A percentile compares a stretch with the other conserved stretches of the same genome.
These are phyloP conservation scores for Ctenoplectra terminalis DNA, from an alignment of 1,140 invertebrate genomes.

Conservation along the genomic window DNA sequence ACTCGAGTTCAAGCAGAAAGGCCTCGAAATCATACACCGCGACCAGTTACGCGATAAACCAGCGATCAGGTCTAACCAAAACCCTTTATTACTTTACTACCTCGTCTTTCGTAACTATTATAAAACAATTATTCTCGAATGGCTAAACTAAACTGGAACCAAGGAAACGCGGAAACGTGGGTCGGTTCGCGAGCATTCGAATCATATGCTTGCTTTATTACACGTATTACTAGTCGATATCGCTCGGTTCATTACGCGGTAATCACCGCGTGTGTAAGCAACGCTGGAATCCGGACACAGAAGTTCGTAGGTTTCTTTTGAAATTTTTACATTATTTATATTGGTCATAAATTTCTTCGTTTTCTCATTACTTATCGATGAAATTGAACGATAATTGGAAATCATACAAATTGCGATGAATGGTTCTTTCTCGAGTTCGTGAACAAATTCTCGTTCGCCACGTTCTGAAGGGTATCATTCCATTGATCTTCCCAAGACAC, in stretches of 20 bases:
- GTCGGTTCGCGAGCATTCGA: slow-evolving; percentile 38
- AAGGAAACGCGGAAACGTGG: slow-evolving; percentile 50
- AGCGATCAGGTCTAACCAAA: neutral
- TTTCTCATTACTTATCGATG: no score
- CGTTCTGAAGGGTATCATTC: no score
- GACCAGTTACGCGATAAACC: slow-evolving; percentile 16
- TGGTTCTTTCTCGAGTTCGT: no score
- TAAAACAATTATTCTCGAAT: slow-evolving; percentile 27
- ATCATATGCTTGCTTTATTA: slow-evolving; percentile 52
- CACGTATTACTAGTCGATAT: slow-evolving; percentile 41
- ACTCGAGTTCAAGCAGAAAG: neutral
- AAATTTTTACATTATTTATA: neutral
- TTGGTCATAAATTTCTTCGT: neutral
- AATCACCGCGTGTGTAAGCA: slow-evolving; percentile 27
- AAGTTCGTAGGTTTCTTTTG: neutral
- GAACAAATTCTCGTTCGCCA: no score
- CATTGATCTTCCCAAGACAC: no score
- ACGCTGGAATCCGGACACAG: neutral
- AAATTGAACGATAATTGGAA: no score
- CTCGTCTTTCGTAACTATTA: slow-evolving; percentile 37
- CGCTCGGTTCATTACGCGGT: slow-evolving; percentile 53
- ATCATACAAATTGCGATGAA: no score
- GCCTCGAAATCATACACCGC: slow-evolving; percentile 21
- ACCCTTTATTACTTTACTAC: neutral
- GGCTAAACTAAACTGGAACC: slow-evolving; percentile 10